Conservation (phyloP, 53 echinoderm and acorn worm species). For the Arbacia lixula region DNA sequence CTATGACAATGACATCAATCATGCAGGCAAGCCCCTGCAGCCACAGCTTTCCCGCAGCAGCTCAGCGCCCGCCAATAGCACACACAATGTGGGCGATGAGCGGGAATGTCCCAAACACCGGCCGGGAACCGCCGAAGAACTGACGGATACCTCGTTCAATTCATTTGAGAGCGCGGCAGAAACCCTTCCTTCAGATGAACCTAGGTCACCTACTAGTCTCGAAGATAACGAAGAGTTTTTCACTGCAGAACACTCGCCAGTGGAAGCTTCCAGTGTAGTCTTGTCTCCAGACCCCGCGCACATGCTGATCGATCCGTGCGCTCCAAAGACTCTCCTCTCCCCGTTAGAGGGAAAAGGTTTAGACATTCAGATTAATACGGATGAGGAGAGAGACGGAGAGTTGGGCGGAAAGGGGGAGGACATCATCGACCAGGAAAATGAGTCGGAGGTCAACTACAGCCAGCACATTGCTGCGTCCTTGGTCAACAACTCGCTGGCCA, state of each 20-base stretch:
- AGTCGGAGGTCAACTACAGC: slow-evolving; percentile 1
- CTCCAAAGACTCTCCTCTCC: neutral
- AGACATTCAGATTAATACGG: neutral
- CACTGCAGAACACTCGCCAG: too few relatives aligned
- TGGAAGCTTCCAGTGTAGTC: too few relatives aligned
- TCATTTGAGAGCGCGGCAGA: too few relatives aligned
- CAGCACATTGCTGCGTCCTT: slow-evolving; percentile 44
- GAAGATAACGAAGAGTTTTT: too few relatives aligned
- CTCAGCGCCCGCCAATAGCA: neutral
- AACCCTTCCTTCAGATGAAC: too few relatives aligned
- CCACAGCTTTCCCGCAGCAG: neutral
- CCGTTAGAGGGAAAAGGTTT: neutral
- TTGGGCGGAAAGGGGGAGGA: neutral
- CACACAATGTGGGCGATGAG: too few relatives aligned
- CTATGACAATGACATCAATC: slow-evolving; percentile 25
- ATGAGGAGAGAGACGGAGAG: neutral
- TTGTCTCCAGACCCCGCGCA: neutral
- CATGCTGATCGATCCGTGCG: slow-evolving; percentile 24
- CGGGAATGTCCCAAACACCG: too few relatives aligned
- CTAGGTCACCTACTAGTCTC: too few relatives aligned
- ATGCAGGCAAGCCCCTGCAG: neutral
- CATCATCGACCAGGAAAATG: neutral
- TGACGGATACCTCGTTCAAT: too few relatives aligned
- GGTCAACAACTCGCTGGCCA: slow-evolving; percentile 51
- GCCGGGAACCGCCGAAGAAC: too few relatives aligned